phyloP scores from a whole-genome alignment of 2,888 invertebrate species.

The Saturnia pavonia region DNA sequence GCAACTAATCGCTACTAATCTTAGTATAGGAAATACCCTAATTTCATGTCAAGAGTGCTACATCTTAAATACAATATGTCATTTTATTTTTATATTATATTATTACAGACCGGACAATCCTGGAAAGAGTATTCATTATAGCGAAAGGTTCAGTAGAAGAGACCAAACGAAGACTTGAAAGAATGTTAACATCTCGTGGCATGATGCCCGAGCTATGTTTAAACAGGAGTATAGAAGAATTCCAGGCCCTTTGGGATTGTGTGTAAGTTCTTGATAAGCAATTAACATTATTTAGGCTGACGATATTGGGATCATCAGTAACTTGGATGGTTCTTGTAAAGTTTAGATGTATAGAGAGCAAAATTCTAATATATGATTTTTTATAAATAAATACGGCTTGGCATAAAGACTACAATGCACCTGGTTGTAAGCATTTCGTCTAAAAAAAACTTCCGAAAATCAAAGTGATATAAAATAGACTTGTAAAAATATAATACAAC shows the following conservation, averaged over 20 bases:
- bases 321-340: not conserved
- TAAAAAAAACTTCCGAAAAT: too few species aligned
- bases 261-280: conserved; percentile 49
- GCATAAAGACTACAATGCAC: too few species aligned
- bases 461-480: too few species aligned
- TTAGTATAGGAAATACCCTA: not conserved
- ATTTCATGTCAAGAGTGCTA: not conserved
- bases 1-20: too few species aligned
- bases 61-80: too few species aligned
- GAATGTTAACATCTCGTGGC: conserved; percentile 57
- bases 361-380: not conserved
- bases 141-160: conserved; percentile 62
- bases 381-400: too few species aligned
- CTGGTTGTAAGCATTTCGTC: too few species aligned
- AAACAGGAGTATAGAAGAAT: conserved; percentile 57
- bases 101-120: conserved; percentile 46
- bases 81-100: too few species aligned
- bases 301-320: not conserved
- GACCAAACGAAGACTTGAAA: conserved; percentile 61
- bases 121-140: conserved; percentile 59
- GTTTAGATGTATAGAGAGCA: not conserved
- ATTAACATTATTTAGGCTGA: too few species aligned
- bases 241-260: conserved; percentile 45
- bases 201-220: conserved; percentile 65
- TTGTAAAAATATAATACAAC: not conserved